phyloP scores from a whole-genome alignment of 2,113 vertebrate genomes.

The Terrapene triunguis region DNA sequence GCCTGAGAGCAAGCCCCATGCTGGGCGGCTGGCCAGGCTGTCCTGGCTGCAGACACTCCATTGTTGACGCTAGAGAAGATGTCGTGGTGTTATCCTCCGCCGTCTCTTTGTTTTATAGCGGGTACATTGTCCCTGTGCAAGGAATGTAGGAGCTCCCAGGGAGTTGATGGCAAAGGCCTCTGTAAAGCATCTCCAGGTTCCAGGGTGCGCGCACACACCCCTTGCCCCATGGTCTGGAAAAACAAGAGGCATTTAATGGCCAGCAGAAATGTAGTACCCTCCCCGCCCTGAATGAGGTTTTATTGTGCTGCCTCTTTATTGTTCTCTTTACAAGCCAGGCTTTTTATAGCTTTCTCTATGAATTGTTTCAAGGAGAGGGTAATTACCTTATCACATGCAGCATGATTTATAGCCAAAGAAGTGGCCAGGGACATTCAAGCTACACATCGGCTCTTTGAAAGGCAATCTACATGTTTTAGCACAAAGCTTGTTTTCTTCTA shows the following conservation, averaged over 20 bases:
- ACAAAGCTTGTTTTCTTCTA: not conserved
- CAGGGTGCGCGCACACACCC: not conserved
- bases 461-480: not conserved
- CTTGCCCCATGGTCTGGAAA: not conserved
- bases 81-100: not conserved
- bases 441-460: constrained; percentile 59
- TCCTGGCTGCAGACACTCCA: not conserved
- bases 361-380: constrained; percentile 88
- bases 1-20: not conserved
- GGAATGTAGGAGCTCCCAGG: not conserved
- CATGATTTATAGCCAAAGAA: constrained; percentile 83
- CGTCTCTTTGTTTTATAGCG: not conserved
- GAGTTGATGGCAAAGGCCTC: not conserved
- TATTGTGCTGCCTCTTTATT: constrained; percentile 54
- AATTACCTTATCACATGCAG: constrained; percentile 83
- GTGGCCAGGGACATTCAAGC: constrained; percentile 68
- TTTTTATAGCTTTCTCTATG: constrained; percentile 81
- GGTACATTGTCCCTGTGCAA: not conserved
- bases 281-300: constrained; percentile 26
- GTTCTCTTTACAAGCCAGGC: constrained; percentile 51
- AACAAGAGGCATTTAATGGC: not conserved
- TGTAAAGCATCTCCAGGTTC: not conserved
- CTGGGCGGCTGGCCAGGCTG: not conserved
- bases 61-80: not conserved
- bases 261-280: not conserved